Evolutionary conservation across 1,140 invertebrate genomes (phyloP), one percentile per base, ranked within the genome.

Genomic region (Acromyrmex echinatior): DNA sequence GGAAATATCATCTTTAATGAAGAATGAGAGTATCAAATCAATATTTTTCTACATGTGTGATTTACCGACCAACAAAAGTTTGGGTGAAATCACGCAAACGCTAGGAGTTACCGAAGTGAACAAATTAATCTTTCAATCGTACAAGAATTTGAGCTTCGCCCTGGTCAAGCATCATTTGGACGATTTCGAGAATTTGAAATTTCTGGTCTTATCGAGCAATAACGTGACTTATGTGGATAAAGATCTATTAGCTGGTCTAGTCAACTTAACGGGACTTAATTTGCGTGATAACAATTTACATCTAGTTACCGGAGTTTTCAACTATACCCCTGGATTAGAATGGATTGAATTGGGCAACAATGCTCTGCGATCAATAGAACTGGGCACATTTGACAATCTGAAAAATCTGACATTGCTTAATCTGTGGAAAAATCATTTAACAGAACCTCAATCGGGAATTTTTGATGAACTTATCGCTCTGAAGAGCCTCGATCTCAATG

Each of bases 261-360:
- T 95, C 5, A 96, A 97, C 62, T 89, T 97, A 1, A 96, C 93
- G 14, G 96, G 95, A 93, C 93, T 97, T 31, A 96, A 97, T 84
- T 94, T 97, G 63, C 93, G 95, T 60, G 95, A 96, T 1, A 97
- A 97, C 90, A 95, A 96, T 58, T 95, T 97, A 1, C 96, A 96
- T 0, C 31, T 86, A 39, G 73, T 82, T 10, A 0, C 35, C 9
- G 92, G 88, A 31, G 77, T 95, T 39, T 93, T 95, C 65, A 31
- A 93, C 0, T 80, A 84, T 7, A 86, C 96, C 16, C 95, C 95
- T 21, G 96, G 95, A 82, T 92, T 97, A 12, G 93, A 96, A 85
- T 96, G 96, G 65, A 95, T 97, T 45, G 97, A 97, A 90, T 94
- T 97, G 77, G 96, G 96, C 56, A 94, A 96, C 74, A 97, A 97